A percentile compares a stretch with the other conserved stretches of the same genome.
These are phyloP conservation scores for Gallirallus australis DNA, from an alignment of 2,797 vertebrate species.

Conservation along the genomic window DNA sequence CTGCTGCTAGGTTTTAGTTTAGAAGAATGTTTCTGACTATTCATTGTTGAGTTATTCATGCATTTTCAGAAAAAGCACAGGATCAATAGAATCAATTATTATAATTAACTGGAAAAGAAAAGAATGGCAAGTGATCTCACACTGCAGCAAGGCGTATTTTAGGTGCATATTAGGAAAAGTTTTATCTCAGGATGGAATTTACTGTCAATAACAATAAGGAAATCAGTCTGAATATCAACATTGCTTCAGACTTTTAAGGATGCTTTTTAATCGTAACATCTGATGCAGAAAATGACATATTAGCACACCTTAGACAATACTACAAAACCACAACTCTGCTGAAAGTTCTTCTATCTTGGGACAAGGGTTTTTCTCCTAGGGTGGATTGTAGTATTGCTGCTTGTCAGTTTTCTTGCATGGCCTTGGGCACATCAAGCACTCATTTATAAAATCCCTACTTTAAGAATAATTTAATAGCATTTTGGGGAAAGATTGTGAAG, in stretches of 20 bases:
- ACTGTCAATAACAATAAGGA: slow-evolving; percentile 18
- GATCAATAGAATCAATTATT: slow-evolving; percentile 36
- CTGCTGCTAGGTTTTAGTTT: background rate
- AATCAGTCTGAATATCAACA: background rate
- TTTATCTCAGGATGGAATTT: slow-evolving; percentile 11
- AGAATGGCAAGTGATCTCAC: background rate
- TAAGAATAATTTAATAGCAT: background rate
- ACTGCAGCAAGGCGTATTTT: background rate
- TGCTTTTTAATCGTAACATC: background rate
- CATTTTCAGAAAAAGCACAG: background rate
- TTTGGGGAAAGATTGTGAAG: background rate
- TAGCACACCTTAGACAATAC: background rate
- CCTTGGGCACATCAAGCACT: background rate
- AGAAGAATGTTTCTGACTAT: background rate
- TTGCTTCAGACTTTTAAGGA: background rate
- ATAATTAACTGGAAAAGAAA: slow-evolving; percentile 40
- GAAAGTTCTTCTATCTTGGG: background rate
- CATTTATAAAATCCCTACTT: background rate
- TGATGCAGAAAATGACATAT: background rate
- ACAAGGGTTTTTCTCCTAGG: background rate
- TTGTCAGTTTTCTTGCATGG: background rate
- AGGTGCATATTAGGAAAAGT: background rate
- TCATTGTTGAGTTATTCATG: background rate
- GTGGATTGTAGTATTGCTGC: background rate
- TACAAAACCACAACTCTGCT: background rate